Evolutionary conservation across 2,888 invertebrate species (phyloP), one percentile per base, ranked within the genome.

Genomic region (Autographa gamma): DNA sequence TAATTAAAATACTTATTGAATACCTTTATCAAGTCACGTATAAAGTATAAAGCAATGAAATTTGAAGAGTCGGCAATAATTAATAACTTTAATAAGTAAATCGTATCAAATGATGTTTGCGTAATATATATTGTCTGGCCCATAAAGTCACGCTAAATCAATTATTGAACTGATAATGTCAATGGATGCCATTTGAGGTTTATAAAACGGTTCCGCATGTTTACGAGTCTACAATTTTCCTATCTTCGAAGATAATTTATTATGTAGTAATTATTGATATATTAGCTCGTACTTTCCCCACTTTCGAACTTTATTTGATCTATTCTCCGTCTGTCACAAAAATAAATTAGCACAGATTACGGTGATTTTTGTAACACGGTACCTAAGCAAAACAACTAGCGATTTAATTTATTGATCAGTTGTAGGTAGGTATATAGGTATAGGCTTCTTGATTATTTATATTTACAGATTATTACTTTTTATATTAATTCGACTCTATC

Each of bases 121-220:
- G 19, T 56, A 56, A 56, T 25, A 11, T 56, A n/a, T 48, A 48
- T 25, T 56, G 13, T 56, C 19, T 56, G 19, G 54, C 54, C 54
- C 54, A 13, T 13, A 19, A 56, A 11, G 54, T 56, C 54, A 25
- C 2, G 54, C 54, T 56, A 19, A 19, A 56, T 56, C 54, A 56
- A 56, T 56, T 56, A 25, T 25, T 13, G 11, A 8, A 25, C 54
- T 56, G 54, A 56, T 56, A 56, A 25, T 56, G 54, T 56, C 54
- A 56, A 8, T n/a, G 48, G 7, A 4, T 48, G 48, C 16, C 48
- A 48, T 48, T 48, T n/a, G 14, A 48, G 8, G 48, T 48, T 48
- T 48, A 48, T 48, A 1, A n/a, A 48, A 48, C 7, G 48, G 48
- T 48, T 48, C 48, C 48, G 48, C 48, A 48, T 48, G 48, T 48